Base-by-base conservation (phyloP, 1,140 invertebrate species). In the Epicauta chinensis region DNA sequence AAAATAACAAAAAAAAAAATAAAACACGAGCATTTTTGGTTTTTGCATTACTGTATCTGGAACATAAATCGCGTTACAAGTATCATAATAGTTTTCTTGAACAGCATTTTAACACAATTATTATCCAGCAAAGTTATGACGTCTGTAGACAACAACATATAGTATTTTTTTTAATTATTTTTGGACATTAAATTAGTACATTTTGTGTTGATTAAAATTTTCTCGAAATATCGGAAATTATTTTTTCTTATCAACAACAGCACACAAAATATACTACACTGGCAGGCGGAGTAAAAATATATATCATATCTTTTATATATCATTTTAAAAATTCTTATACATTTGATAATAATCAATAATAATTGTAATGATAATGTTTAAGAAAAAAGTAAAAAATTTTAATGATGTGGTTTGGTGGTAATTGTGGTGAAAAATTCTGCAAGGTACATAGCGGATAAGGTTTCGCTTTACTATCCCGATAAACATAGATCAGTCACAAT, bases 401-500 rank as follows among this genome's bases (percentile, higher is more conserved):
- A 40, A 48, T 56, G 49, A 51, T 52, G 52, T 51, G 48, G 52
- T 42, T n/a, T n/a, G 23, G 23, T 23, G 23, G 23, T 23, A 23
- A 41, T 54, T 58, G 57, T 51, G 52, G 59, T 47, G n/a, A 42
- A 37, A 49, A 58, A 54, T 43, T 49, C 41, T 43, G 63, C 63
- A 65, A 65, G 63, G 63, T 65, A 65, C 61, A 62, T 64, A 61
- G 63, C 61, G 60, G 61, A 65, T 63, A 65, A 64, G 49, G 41
- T 51, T 45, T 50, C 51, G 48, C 50, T 56, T 55, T 53, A 55
- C 38, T 51, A 56, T 56, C 52, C 12, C 23, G 23, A 54, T 59
- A 58, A 70, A 70, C 68, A 65, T 64, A 66, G 65, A 68, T 68
- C 66, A 68, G 66, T 70, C 68, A 68, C 65, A 67, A 67, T 70